Evolutionary conservation across 2,888 invertebrate species (phyloP).

Genomic region (Catocala nupta): DNA sequence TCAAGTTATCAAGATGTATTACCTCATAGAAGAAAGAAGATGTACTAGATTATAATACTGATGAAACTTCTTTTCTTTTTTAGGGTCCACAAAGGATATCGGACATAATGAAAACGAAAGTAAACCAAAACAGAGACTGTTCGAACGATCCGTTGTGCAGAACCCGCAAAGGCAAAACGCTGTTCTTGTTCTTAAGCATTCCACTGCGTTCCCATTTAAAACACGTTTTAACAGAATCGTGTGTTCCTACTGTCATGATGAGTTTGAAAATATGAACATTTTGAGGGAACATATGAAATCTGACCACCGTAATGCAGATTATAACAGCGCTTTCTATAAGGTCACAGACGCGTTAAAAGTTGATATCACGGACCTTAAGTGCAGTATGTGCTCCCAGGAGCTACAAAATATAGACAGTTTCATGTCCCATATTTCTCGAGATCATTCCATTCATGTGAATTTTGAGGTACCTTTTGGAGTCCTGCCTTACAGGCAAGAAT

Average conservation of each 20-base stretch:
- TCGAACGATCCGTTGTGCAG: conserved; percentile 83
- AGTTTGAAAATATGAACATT: conserved; percentile 77
- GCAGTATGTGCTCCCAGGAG: conserved; percentile 70
- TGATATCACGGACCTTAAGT: conserved; percentile 78
- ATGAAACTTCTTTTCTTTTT: conserved; percentile 82
- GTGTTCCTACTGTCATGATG: conserved; percentile 82
- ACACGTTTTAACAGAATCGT: conserved; percentile 81
- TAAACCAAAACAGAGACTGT: conserved; percentile 83
- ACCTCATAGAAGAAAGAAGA: conserved; percentile 31
- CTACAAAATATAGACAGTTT: conserved; percentile 71
- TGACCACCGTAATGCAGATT: conserved; percentile 74
- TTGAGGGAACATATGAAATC: conserved; percentile 75
- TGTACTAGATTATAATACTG: conserved; percentile 72
- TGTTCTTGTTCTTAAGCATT: conserved; percentile 77
- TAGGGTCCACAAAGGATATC: conserved; percentile 79
- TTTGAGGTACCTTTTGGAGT: conserved; percentile 80
- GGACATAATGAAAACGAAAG: conserved; percentile 72
- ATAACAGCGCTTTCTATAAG: conserved; percentile 81
- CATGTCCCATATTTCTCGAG: conserved; percentile 75
- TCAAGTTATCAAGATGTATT: conserved; percentile 1
- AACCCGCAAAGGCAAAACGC: conserved; percentile 83
- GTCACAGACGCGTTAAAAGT: conserved; percentile 79
- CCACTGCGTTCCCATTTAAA: conserved; percentile 81
- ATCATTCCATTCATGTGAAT: conserved; percentile 73
- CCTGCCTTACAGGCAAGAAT: conserved; percentile 76